These are phyloP conservation scores for Nesogale talazaci DNA, from an alignment of 2,113 vertebrate genomes.

Conservation along the genomic window DNA sequence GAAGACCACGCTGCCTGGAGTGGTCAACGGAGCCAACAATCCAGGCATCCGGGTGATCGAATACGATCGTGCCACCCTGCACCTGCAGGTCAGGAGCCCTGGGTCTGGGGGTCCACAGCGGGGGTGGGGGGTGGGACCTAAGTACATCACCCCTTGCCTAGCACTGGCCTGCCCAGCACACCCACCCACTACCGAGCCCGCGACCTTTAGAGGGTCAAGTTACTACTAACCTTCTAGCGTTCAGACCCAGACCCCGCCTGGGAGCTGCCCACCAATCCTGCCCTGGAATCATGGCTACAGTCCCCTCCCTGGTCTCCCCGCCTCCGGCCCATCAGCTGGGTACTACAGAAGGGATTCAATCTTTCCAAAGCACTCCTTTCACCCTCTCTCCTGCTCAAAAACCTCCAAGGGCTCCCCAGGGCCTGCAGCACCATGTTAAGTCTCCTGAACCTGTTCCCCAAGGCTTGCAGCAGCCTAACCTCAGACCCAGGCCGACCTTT, in stretches of 20 bases:
- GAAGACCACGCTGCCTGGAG: slow-evolving; percentile 95
- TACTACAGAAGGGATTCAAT: not conserved
- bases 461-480: not conserved
- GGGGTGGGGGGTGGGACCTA: not conserved
- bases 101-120: not conserved
- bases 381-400: not conserved
- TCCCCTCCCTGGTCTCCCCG: not conserved
- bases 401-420: not conserved
- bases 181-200: not conserved
- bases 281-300: not conserved
- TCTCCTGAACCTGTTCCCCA: not conserved
- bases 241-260: not conserved
- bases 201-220: not conserved
- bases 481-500: not conserved
- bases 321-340: not conserved
- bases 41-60: slow-evolving; percentile 93
- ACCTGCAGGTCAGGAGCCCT: slow-evolving; percentile 88
- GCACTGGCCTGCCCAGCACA: not conserved
- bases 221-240: not conserved
- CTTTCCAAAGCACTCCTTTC: not conserved
- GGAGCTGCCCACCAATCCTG: not conserved
- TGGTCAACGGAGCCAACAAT: slow-evolving; percentile 95
- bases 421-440: not conserved
- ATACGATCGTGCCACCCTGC: slow-evolving; percentile 91
- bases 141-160: not conserved